phyloP scores from a whole-genome alignment of 2,113 vertebrate genomes.

The Pelecanus crispus region DNA sequence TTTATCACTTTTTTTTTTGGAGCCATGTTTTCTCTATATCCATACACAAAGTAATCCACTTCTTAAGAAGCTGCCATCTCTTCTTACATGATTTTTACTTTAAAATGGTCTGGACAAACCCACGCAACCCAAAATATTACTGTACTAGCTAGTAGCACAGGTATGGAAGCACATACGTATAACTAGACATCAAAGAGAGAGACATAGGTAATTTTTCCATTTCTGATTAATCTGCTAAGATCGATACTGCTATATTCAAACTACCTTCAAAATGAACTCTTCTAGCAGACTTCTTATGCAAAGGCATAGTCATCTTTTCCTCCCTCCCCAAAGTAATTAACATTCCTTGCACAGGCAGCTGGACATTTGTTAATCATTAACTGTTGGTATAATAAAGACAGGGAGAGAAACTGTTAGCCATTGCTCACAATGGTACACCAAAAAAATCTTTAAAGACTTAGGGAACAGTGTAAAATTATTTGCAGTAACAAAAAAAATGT shows the following conservation, averaged over 20 bases:
- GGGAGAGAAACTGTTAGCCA: background rate
- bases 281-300: background rate
- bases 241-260: background rate
- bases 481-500: conserved; percentile 33
- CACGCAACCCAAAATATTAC: background rate
- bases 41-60: background rate
- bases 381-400: background rate
- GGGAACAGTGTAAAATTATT: conserved; percentile 43
- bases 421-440: background rate
- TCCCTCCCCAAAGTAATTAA: conserved; percentile 47
- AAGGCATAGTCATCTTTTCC: background rate
- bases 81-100: background rate
- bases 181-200: background rate
- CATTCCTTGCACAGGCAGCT: conserved; percentile 60
- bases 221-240: background rate
- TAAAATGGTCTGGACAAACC: background rate
- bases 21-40: background rate
- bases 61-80: background rate
- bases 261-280: background rate
- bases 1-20: background rate
- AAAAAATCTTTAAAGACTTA: background rate
- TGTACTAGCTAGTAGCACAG: background rate
- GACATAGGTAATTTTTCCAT: background rate
- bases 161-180: background rate
- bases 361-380: conserved; percentile 70